Base-by-base conservation (phyloP, 2,797 vertebrate genomes). In the Pangasius macronema region DNA sequence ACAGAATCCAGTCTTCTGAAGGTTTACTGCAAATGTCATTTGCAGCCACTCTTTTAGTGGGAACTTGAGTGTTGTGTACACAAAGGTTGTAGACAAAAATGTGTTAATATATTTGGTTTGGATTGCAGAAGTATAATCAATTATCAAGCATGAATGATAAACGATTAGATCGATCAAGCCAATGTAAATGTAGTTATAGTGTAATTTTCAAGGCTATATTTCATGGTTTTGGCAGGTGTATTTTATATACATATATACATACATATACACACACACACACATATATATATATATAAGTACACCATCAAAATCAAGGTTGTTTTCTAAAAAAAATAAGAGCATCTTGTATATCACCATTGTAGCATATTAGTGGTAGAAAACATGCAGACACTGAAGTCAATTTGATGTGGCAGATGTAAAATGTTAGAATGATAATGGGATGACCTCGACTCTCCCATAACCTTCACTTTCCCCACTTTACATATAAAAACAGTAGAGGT, bases 331-430 rank as follows among this genome's bases (percentile, higher is more conserved):
- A 36, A 63, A 2, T 57, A 46, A n/a, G n/a, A n/a, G 20, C 39
- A 33, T 80, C 42, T 39, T 81, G 68, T 73, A 46, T 72, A 51
- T 53, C 18, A 18, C 30, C 63, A 83, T 14, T 49, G 42, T 53
- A 63, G 46, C 46, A 83, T 83, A 39, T 83, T 53, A 24, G n/a
- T 83, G 63, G n/a, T 51, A 51, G 6, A 39, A 88, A 84, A 33
- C 76, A 55, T 0, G 2, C 11, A 42, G 70, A 73, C 49, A 36
- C 57, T 85, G 61, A 83, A 53, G 68, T n/a, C 9, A 51, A 85
- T 86, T 39, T 27, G 46, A 63, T 46, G 77, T 84, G 89, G 67
- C 90, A 90, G 86, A 90, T 90, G 88, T 88, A 72, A 91, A 82
- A 87, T 57, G 61, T 90, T 86, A 88, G 65, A 88, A 88, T 88